Evolutionary conservation across 92 coral and sea anemone genomes (phyloP).

Genomic region (Bergia sp.): DNA sequence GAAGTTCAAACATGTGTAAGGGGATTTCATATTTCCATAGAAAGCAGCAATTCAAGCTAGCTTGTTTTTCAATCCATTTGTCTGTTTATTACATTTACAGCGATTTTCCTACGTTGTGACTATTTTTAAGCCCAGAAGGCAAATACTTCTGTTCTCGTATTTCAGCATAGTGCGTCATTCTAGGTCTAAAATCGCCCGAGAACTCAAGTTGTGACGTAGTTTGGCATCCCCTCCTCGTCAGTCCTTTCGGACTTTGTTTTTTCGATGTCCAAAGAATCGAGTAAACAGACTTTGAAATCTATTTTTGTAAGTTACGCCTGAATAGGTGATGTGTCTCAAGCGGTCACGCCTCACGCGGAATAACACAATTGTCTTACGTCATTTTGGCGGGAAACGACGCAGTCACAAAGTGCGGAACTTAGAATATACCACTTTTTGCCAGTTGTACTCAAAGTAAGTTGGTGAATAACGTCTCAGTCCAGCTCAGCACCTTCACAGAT

Average conservation of each 20-base stretch:
- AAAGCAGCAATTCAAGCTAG: too few species aligned
- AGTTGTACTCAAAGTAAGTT: too few species aligned
- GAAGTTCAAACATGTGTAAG: too few species aligned
- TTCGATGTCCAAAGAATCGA: neutral
- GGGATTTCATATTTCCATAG: too few species aligned
- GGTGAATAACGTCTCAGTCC: too few species aligned
- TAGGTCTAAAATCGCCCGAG: neutral
- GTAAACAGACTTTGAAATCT: neutral
- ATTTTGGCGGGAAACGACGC: slow-evolving; percentile 24
- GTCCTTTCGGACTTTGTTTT: neutral
- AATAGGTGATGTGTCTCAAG: neutral
- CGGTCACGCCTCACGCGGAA: neutral
- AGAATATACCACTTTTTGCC: too few species aligned
- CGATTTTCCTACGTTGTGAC: too few species aligned
- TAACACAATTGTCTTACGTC: neutral
- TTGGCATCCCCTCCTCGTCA: neutral
- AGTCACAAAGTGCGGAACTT: neutral
- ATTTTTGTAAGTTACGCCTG: slow-evolving; percentile 1
- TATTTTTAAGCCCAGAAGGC: too few species aligned
- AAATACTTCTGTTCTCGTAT: neutral
- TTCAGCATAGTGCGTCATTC: slow-evolving; percentile 12
- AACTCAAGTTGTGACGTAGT: neutral
- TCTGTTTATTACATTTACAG: too few species aligned
- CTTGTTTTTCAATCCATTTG: too few species aligned
- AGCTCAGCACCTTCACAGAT: too few species aligned